These are phyloP conservation scores for Bellardia bayeri DNA, from an alignment of 2,888 invertebrate genomes.

Conservation along the genomic window DNA sequence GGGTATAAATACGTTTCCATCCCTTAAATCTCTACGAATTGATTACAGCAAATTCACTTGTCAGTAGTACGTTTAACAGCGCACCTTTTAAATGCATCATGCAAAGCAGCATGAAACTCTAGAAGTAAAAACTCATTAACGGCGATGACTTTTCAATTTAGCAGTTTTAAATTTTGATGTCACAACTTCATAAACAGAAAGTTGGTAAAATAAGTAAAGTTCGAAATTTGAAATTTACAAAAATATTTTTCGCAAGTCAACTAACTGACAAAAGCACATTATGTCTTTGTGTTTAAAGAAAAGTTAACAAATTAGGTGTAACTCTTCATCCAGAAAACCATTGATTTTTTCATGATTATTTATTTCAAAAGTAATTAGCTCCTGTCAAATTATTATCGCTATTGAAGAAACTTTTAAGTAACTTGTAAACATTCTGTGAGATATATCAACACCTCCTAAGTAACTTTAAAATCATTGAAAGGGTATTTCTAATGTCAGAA, in stretches of 20 bases:
- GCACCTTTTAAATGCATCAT: background rate
- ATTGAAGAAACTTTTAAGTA: no score
- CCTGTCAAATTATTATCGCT: no score
- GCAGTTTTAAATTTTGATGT: background rate
- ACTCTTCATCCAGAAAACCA: no score
- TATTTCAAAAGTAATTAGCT: no score
- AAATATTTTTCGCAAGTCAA: background rate
- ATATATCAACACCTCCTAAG: no score
- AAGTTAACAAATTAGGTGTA: background rate
- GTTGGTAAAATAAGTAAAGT: background rate
- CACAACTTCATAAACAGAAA: background rate
- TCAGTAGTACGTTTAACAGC: no score
- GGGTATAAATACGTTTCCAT: no score
- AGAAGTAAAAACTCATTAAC: conserved; percentile 10
- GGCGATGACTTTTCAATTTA: conserved; percentile 10
- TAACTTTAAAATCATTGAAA: no score
- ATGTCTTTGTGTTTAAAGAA: background rate
- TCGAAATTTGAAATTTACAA: background rate
- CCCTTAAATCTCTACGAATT: no score
- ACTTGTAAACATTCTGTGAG: no score
- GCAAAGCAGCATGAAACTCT: background rate
- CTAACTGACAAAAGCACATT: background rate
- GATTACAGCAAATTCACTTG: background rate
- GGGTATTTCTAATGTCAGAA: no score
- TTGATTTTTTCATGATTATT: no score